Conservation (phyloP, 1,140 invertebrate species). For the Pseudomyrmex dendroicus region DNA sequence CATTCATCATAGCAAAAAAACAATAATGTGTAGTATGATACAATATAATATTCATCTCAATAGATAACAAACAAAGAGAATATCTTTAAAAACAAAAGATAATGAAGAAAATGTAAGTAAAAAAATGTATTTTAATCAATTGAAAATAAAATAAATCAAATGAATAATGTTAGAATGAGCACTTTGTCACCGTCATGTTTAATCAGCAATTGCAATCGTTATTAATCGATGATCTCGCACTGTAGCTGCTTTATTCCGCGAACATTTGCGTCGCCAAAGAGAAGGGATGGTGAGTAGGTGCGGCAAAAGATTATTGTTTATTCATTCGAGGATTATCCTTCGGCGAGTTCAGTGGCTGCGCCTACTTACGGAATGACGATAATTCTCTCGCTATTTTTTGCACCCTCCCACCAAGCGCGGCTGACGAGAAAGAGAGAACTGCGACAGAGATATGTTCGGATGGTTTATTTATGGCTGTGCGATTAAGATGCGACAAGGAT, state of each 20-base stretch:
- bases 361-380: slow-evolving; percentile 78
- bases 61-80: not conserved
- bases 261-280: slow-evolving; percentile 1
- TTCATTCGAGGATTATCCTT: slow-evolving; percentile 82
- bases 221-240: slow-evolving; percentile 34
- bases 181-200: slow-evolving; percentile 14
- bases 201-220: slow-evolving; percentile 29
- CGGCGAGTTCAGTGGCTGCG: slow-evolving; percentile 78
- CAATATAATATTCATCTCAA: no score
- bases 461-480: slow-evolving; percentile 24
- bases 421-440: slow-evolving; percentile 1
- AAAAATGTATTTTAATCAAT: not conserved
- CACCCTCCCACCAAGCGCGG: slow-evolving; percentile 32
- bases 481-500: slow-evolving; percentile 37
- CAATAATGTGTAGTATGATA: no score
- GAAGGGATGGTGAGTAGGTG: slow-evolving; percentile 60
- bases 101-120: not conserved
- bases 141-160: slow-evolving; percentile 3
- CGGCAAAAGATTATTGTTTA: slow-evolving; percentile 78
- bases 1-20: no score
- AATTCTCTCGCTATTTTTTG: slow-evolving; percentile 77
- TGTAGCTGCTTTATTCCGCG: slow-evolving; percentile 31
- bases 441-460: slow-evolving; percentile 25
- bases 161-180: not conserved
- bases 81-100: not conserved